Base-by-base conservation (phyloP, 2,888 invertebrate genomes). In the Opisthograptis luteolata region DNA sequence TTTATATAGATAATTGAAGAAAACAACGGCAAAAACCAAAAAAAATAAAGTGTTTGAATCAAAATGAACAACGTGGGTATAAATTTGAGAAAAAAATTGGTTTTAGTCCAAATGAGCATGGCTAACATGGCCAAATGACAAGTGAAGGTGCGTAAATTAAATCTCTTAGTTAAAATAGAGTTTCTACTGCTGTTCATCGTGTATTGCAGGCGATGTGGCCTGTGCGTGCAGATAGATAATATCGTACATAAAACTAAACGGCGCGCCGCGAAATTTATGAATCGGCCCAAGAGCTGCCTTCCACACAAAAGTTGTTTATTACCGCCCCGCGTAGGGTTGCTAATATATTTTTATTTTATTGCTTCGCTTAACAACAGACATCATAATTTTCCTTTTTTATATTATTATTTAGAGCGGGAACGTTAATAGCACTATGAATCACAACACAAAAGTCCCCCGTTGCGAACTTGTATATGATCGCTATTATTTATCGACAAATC, bases 241-340 rank as follows among this genome's bases (percentile, higher is more conserved):
- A 86, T 87, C 81, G 71, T 79, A 74, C 79, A 82, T 84, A 86
- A 84, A 87, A 85, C 86, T 84, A 86, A 87, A 84, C 81, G 84
- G 81, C 82, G 81, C 84, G 84, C 81, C 70, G 80, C 75, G 72
- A 82, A 85, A 87, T 88, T 88, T 89, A 89, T 89, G 87, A 87
- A 87, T 85, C 85, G 78, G 72, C 76, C 71, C 61, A 73, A 74
- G 80, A 81, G 81, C 80, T 85, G 87, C 87, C 87, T 87, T 89
- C 88, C 81, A 86, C 85, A 85, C 87, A 84, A 86, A 87, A 82
- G 81, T 88, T 84, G 87, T 90, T 88, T 89, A 89, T 87, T 74
- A 74, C 81, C 52, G 60, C 65, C 70, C 63, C 71, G 67, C 67
- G 61, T 79, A 87, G 89, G 89, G 89, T 70, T 87, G 74, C 80